phyloP scores from a whole-genome alignment of 1,140 invertebrate species.

The Periplaneta americana region DNA sequence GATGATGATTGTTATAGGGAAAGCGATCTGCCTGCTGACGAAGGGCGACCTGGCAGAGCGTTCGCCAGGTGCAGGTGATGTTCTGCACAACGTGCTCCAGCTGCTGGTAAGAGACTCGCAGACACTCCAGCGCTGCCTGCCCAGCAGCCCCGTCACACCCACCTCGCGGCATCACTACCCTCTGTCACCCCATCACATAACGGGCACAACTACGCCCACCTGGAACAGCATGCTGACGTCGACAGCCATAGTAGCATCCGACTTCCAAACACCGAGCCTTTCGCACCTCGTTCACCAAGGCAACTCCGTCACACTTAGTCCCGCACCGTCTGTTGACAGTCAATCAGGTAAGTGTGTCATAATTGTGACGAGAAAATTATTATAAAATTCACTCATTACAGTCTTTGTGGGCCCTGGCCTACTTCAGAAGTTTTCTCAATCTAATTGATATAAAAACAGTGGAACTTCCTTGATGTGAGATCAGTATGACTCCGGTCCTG shows the following conservation, averaged over 20 bases:
- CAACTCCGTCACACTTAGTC: conserved; percentile 83
- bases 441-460: no score
- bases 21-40: conserved; percentile 84
- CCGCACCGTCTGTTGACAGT: conserved; percentile 82
- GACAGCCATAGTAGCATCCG: conserved; percentile 20
- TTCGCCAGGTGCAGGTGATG: conserved; percentile 86
- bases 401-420: no score
- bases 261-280: conserved; percentile 25
- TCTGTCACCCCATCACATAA: conserved; percentile 53
- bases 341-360: conserved; percentile 72
- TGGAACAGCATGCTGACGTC: conserved; percentile 50
- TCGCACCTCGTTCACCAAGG: conserved; percentile 56
- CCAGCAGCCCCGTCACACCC: conserved; percentile 78
- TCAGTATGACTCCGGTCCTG: no score
- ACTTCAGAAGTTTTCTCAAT: no score
- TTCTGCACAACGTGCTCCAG: conserved; percentile 88
- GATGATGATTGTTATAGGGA: conserved; percentile 55
- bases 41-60: conserved; percentile 85
- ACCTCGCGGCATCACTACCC: conserved; percentile 72
- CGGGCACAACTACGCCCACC: conserved; percentile 43
- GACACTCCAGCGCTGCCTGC: conserved; percentile 65
- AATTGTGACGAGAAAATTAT: no score
- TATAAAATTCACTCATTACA: no score
- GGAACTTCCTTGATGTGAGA: no score
- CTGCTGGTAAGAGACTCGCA: conserved; percentile 77